Base-by-base conservation (phyloP, 2,888 invertebrate genomes). In the Lepetodrilus schrolli region DNA sequence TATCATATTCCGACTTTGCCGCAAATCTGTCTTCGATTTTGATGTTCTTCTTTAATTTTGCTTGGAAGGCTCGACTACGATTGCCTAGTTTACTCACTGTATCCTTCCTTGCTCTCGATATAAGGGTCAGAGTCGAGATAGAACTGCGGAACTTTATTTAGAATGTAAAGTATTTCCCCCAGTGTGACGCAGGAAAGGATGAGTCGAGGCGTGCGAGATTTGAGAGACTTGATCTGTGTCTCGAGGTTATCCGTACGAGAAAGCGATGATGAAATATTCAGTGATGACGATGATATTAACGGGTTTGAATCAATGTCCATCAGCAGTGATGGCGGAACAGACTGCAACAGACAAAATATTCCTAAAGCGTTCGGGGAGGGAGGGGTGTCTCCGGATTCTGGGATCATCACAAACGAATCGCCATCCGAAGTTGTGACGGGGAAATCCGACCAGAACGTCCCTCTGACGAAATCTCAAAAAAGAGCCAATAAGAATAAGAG, bases 41-140 rank as follows among this genome's bases (percentile, higher is more conserved):
- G 76, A 88, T 94, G 70, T 94, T 94, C 87, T 92, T 95, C 80
- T 92, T 95, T 43, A 93, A 93, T 79, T 91, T 95, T 80, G 94
- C 94, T 1, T 95, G 94, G 94, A 93, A 93, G 78, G 93, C 93
- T 65, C 92, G 94, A 48, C 91, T 94, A 76, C 92, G 94, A 66
- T 91, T 95, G 66, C 95, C 95, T 0, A 91, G 94, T 47, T 90
- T 94, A 37, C 70, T 86, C 4, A 80, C 83, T 5, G 80, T 83
- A 17, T 66, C 79, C 21, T 82, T 84, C 47, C 37, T 87, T 70
- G 82, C 83, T 23, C 74, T 84, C 34, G 82, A 87, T 74, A 74
- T 84, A 1, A 72, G 80, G 69, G 77, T 87, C 7, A 74, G 82
- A 66, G 76, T 86, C n/a, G 83, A 84, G 68, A 82, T 86, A 68